A percentile compares a stretch with the other conserved stretches of the same genome.
Conservation (phyloP, 1,140 invertebrate genomes). For the Micrasema longulum region DNA sequence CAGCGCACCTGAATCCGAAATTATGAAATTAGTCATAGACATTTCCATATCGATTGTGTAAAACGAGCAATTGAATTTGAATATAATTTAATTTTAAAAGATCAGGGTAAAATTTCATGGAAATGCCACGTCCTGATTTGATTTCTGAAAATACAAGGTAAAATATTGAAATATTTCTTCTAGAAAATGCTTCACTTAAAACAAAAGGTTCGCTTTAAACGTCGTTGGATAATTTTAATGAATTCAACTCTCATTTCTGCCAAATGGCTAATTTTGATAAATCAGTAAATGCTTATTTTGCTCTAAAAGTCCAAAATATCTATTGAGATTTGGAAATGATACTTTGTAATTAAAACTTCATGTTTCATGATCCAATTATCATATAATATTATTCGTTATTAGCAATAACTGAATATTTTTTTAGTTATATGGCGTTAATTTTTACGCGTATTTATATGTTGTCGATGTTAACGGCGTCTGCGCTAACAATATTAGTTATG, state of each 20-base stretch:
- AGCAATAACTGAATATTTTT: too few species aligned
- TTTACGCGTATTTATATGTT: too few species aligned
- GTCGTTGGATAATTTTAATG: not conserved
- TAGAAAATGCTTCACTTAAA: constrained; percentile 4
- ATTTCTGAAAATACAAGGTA: constrained; percentile 3
- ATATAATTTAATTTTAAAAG: constrained; percentile 27
- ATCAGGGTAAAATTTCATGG: constrained; percentile 25
- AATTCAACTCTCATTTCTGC: not conserved
- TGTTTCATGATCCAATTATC: too few species aligned
- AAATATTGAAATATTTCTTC: not conserved
- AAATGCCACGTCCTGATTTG: constrained; percentile 18
- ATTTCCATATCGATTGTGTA: constrained; percentile 36
- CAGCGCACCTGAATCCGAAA: constrained; percentile 22
- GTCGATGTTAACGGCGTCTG: too few species aligned
- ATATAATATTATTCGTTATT: too few species aligned
- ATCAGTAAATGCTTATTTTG: too few species aligned
- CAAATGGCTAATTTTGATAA: too few species aligned
- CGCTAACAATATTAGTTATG: too few species aligned
- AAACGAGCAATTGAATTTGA: constrained; percentile 25
- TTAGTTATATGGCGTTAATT: too few species aligned
- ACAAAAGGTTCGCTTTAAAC: not conserved
- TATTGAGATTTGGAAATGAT: too few species aligned
- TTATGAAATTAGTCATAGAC: constrained; percentile 19
- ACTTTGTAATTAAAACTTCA: too few species aligned
- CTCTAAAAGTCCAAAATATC: too few species aligned